Conservation (phyloP, 2,888 invertebrate species). For the Caenorhabditis afra region DNA sequence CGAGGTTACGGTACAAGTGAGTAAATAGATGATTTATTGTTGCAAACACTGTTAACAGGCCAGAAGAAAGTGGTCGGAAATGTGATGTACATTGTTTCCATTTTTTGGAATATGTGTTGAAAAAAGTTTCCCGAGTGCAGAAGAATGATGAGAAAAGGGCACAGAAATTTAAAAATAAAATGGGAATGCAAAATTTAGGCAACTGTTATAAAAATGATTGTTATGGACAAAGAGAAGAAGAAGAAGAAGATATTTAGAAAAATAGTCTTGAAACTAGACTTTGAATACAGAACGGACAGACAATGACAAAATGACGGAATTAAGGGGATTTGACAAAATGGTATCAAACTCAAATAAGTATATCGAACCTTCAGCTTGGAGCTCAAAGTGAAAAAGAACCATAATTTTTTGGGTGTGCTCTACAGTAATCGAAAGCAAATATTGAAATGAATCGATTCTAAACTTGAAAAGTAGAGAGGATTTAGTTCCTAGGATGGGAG, state of each 20-base stretch:
- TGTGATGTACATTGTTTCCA: neutral
- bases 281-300: neutral
- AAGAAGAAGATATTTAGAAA: neutral
- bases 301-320: neutral
- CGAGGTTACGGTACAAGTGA: constrained; percentile 36
- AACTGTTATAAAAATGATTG: neutral
- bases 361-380: too few species aligned
- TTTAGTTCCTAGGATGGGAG: constrained; percentile 9
- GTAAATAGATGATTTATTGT: constrained; percentile 48
- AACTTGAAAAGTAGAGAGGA: too few species aligned
- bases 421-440: too few species aligned
- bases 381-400: too few species aligned
- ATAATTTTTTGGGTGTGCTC: too few species aligned
- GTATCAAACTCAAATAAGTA: too few species aligned
- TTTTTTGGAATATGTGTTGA: neutral
- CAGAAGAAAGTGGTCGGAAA: neutral
- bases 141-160: neutral
- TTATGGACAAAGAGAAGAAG: neutral
- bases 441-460: too few species aligned
- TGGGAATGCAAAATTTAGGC: constrained; percentile 5
- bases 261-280: neutral
- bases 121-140: neutral
- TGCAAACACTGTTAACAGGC: constrained; percentile 30
- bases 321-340: neutral
- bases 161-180: neutral